Evolutionary conservation across 23 tunicate genomes (phyloP), one percentile per base, ranked within the genome.

Genomic region (Botrylloides violaceus): DNA sequence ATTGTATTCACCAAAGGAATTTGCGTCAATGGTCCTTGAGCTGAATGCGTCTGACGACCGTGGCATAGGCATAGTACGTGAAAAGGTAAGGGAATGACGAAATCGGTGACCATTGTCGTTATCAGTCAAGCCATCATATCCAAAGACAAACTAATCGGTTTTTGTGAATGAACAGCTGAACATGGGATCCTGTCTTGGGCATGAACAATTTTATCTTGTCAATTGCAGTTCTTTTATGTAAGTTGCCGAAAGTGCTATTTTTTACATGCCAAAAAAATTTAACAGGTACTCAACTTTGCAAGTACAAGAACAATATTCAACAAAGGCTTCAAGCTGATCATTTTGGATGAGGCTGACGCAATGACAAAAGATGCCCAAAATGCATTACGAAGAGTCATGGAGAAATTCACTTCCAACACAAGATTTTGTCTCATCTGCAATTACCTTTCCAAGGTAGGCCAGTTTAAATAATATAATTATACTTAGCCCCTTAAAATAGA

Each of bases 291-390:
- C 58, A 85, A 75, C 71, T 92, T 92, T 80, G 98, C 98, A n/a
- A 76, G 84, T 57, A 92, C 98, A 0, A 61, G 93, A 7, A 85
- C 98, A 2, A 80, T 92, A 55, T 87, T 85, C 78, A 85, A 80
- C 61, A 84, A 89, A 60, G 98, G 98, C 3, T 92, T 92, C 71
- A 92, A 92, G 43, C 48, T 92, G 55, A 92, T 92, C 61, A 85
- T 92, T 77, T 62, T 92, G 47, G 98, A 92, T 82, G 98, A 92
- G 71, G 92, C 94, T 32, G 98, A 92, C 76, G 98, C 98, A 18
- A 92, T 92, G 98, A 92, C 98, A 31, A 80, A 87, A 32, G 98
- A 92, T 82, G 98, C 98, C 2, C 98, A 92, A 76, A 85, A 84
- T 92, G 98, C 98, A 2, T 70, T 92, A 32, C 63, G 98, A 35